Base-by-base conservation (phyloP, 2,797 vertebrate genomes). In the Echeneis naucrates region DNA sequence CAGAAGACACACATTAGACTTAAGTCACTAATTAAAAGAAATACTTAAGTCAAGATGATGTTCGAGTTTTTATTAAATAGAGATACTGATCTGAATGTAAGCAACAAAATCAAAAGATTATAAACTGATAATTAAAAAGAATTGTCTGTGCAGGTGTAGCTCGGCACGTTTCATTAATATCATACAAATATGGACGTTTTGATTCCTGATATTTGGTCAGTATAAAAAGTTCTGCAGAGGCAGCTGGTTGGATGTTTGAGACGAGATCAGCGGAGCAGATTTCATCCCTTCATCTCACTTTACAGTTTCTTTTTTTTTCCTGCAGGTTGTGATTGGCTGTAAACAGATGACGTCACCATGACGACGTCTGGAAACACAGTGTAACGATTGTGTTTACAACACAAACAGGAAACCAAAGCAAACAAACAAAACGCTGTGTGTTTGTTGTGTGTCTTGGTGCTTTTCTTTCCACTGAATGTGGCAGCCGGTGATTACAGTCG, bases 51-150 rank as follows among this genome's bases (percentile, higher is more conserved):
- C 2, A 0, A 33, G 27, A 24, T 63, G 1, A 73, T 54, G 38
- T 77, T 14, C 26, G 35, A 67, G 17, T 72, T 85, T 88, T 89
- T 88, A 89, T 84, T 87, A 79, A 85, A 86, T 37, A 75, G 62
- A 57, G 51, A 37, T 54, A 75, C 61, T 68, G 72, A 74, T 67
- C 48, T 59, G 56, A 71, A 68, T 23, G 10, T 32, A 70, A 58
- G 38, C 62, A 77, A 64, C 38, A 54, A 74, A 75, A 60, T 53
- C 24, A 58, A 80, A 54, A 64, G 11, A 57, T 72, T 47, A 60
- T 35, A 59, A 77, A 77, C 37, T 30, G 0, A 56, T 44, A 60
- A 55, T 59, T 27, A 2, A 66, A 73, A 77, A 72, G 50, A 19
- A 33, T 17, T 48, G 58, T 13, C 27, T 81, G 54, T 38, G 75